phyloP scores from a whole-genome alignment of 2,113 vertebrate genomes.

The Brachyistius frenatus region DNA sequence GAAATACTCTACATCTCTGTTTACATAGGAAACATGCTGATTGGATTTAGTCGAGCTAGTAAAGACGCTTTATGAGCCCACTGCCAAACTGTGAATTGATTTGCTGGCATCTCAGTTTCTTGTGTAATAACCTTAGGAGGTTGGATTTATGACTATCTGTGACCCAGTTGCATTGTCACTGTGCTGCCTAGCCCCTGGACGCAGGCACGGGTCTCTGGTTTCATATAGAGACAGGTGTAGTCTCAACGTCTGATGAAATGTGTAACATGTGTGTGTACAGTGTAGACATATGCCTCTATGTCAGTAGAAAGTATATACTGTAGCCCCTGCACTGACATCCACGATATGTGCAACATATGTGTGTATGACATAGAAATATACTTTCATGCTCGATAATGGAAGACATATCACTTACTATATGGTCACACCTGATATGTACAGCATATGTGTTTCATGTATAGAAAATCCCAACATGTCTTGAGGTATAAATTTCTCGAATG shows the following conservation, averaged over 20 bases:
- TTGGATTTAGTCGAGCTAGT: slow-evolving; percentile 76
- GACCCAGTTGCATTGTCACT: slow-evolving; percentile 79
- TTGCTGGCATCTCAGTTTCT: slow-evolving; percentile 81
- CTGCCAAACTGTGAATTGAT: slow-evolving; percentile 82
- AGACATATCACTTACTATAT: slow-evolving; percentile 54
- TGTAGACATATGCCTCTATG: slow-evolving; percentile 72
- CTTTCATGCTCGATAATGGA: slow-evolving; percentile 59
- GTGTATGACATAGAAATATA: slow-evolving; percentile 64
- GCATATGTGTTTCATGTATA: slow-evolving; percentile 60
- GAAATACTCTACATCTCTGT: slow-evolving; percentile 68
- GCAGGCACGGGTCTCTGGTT: slow-evolving; percentile 72
- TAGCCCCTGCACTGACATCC: slow-evolving; percentile 53
- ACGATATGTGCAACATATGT: slow-evolving; percentile 67
- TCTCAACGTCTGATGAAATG: slow-evolving; percentile 72
- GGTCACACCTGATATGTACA: slow-evolving; percentile 60
- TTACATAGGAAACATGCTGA: slow-evolving; percentile 76
- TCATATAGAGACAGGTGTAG: slow-evolving; percentile 84
- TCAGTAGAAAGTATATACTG: slow-evolving; percentile 59
- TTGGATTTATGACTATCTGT: slow-evolving; percentile 79
- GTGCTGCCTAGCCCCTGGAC: slow-evolving; percentile 56
- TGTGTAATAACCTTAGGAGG: slow-evolving; percentile 82
- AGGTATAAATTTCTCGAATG: slow-evolving; percentile 42
- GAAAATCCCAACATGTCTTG: slow-evolving; percentile 46
- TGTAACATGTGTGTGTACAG: slow-evolving; percentile 74
- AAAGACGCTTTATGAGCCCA: slow-evolving; percentile 73